Base-by-base conservation (phyloP, 1,140 invertebrate species). In the Triops cancriformis region DNA sequence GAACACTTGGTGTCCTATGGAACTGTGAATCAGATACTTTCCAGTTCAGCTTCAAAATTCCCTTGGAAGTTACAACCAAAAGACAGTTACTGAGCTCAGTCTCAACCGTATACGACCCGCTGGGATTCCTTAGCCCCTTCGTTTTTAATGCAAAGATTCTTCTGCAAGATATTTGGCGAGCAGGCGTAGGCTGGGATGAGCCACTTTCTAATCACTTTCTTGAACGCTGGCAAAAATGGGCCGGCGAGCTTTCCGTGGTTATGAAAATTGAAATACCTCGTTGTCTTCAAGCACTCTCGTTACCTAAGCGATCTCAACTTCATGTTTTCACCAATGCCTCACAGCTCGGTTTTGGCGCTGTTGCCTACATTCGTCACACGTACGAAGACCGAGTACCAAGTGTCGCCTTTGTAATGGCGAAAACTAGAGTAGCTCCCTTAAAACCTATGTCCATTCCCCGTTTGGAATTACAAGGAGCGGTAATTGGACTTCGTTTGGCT, bases 401-500 rank as follows among this genome's bases (percentile, higher is more conserved):
- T 4, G 27, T 74, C n/a, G 23, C 10, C 1, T 74, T 74, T 4
- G 26, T 74, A 31, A 74, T 74, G 73, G 77, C 79, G 26, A 85
- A 85, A n/a, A 80, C 82, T 14, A 81, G 82, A 76, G 80, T 83
- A 1, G 77, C 82, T 0, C 84, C 85, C 12, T 26, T 84, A 10
- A 83, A 83, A 76, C 72, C 77, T 0, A 72, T 83, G 26, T 83
- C 83, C 0, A 83, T 86, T 28, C 85, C 85, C 0, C 79, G 84
- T 31, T 77, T 86, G 4, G 85, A 87, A 79, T 80, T 87, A 0
- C 81, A 84, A 76, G 85, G 83, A 9, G 85, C 85, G 0, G 74
- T 85, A 1, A 64, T 85, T 18, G 83, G 82, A 1, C 80, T 79
- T 1, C 79, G 82, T 26, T 18, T 86, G 14, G 80, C 80, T 27